Evolutionary conservation across 2,113 vertebrate species (phyloP).

Genomic region (Chionodraco myersi): DNA sequence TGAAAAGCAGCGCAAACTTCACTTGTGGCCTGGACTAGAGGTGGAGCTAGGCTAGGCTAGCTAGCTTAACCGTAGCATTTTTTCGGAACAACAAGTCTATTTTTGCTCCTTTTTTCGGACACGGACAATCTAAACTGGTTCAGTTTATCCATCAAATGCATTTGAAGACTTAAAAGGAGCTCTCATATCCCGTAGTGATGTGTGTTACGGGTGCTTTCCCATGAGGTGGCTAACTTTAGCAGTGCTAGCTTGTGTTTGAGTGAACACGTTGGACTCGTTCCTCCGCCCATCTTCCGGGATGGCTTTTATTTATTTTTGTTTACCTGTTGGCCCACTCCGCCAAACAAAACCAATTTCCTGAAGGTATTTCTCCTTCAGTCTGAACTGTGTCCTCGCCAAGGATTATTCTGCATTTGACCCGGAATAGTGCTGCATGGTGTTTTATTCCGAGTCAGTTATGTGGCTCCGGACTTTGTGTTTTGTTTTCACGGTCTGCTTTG

Average conservation of each 20-base stretch:
- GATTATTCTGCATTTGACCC: slow-evolving; percentile 48
- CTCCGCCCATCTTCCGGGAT: slow-evolving; percentile 84
- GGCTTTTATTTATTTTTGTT: slow-evolving; percentile 78
- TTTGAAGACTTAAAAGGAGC: neutral
- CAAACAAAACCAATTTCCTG: slow-evolving; percentile 72
- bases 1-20: slow-evolving; percentile 61
- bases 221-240: slow-evolving; percentile 60
- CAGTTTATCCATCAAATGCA: neutral
- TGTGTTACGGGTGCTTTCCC: neutral
- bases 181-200: neutral
- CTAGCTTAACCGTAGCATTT: slow-evolving; percentile 36
- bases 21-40: slow-evolving; percentile 63
- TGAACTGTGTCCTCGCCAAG: slow-evolving; percentile 23
- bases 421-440: slow-evolving; percentile 44
- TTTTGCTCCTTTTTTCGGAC: neutral
- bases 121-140: neutral
- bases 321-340: slow-evolving; percentile 67
- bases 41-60: slow-evolving; percentile 36
- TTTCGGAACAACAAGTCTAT: slow-evolving; percentile 13
- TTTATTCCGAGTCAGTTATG: slow-evolving; percentile 68
- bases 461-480: slow-evolving; percentile 77
- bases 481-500: slow-evolving; percentile 72
- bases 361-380: slow-evolving; percentile 28
- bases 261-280: slow-evolving; percentile 83
- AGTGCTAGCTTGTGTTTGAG: slow-evolving; percentile 62